These are phyloP conservation scores for Anoplolepis gracilipes DNA, from an alignment of 1,140 invertebrate species.

Conservation along the genomic window DNA sequence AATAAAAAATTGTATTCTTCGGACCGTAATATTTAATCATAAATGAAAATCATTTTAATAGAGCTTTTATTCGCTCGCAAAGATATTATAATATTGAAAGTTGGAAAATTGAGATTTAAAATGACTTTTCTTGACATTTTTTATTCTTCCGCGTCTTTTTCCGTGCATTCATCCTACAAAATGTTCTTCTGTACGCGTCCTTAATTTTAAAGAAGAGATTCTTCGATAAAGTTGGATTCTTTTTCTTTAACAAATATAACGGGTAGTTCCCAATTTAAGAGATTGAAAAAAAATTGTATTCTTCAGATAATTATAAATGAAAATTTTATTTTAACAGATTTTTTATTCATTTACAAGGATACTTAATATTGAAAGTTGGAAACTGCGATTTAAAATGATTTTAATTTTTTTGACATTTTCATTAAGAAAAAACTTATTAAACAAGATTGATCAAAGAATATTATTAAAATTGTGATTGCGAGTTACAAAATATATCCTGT, in stretches of 20 bases:
- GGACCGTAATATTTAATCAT: background rate
- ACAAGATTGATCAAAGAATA: background rate
- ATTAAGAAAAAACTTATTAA: background rate
- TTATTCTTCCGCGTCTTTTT: too few relatives aligned
- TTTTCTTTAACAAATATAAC: background rate
- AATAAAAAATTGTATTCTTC: background rate
- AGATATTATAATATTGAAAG: too few relatives aligned
- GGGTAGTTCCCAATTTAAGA: background rate
- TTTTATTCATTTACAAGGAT: background rate
- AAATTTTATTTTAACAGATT: background rate
- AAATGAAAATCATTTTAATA: background rate
- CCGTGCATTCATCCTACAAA: too few relatives aligned
- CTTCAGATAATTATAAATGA: background rate
- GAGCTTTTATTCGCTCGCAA: background rate
- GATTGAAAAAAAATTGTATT: too few relatives aligned
- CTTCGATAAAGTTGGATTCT: background rate
- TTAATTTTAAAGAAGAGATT: too few relatives aligned
- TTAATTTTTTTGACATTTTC: background rate
- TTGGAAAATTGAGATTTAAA: too few relatives aligned
- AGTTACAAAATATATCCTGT: background rate
- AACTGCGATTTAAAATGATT: background rate
- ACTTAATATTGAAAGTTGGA: background rate
- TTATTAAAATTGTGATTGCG: background rate
- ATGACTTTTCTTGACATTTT: too few relatives aligned
- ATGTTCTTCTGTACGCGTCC: too few relatives aligned